phyloP scores from a whole-genome alignment of 2,113 vertebrate species.

The Arenaria interpres region DNA sequence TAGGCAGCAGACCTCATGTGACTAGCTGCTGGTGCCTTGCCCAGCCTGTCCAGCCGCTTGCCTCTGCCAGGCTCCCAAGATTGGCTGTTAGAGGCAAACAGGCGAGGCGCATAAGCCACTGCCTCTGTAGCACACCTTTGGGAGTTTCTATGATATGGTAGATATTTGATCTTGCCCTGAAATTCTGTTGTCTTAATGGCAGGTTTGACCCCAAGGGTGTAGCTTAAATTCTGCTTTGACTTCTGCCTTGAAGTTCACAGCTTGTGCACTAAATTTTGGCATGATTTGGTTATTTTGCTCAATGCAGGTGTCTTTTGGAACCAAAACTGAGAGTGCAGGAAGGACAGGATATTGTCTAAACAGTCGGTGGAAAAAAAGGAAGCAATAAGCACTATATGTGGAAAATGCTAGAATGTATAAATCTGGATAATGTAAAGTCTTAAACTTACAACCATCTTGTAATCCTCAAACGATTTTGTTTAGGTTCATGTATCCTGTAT shows the following conservation, averaged over 20 bases:
- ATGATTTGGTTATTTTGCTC: background rate
- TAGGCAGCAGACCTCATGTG: conserved; percentile 14
- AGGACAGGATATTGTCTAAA: conserved; percentile 11
- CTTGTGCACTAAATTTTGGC: background rate
- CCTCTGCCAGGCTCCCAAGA: background rate
- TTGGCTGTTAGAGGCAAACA: background rate
- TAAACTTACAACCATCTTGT: conserved; percentile 1
- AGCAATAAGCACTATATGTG: background rate
- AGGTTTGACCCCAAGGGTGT: background rate
- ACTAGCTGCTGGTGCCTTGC: conserved; percentile 33
- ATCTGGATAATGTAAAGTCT: conserved; percentile 24
- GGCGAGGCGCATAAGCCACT: background rate
- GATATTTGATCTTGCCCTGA: background rate
- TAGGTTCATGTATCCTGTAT: background rate
- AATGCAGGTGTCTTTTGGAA: conserved; percentile 1
- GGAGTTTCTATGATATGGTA: background rate
- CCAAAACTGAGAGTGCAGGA: background rate
- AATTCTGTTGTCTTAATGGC: background rate
- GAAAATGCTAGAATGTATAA: conserved; percentile 29
- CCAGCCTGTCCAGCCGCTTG: conserved; percentile 27
- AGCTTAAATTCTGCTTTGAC: conserved; percentile 4
- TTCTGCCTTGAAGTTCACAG: background rate
- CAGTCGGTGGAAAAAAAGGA: background rate
- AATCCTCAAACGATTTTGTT: conserved; percentile 51
- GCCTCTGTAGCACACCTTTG: background rate